Evolutionary conservation across 1,140 invertebrate species (phyloP).

Genomic region (Cotesia glomerata): DNA sequence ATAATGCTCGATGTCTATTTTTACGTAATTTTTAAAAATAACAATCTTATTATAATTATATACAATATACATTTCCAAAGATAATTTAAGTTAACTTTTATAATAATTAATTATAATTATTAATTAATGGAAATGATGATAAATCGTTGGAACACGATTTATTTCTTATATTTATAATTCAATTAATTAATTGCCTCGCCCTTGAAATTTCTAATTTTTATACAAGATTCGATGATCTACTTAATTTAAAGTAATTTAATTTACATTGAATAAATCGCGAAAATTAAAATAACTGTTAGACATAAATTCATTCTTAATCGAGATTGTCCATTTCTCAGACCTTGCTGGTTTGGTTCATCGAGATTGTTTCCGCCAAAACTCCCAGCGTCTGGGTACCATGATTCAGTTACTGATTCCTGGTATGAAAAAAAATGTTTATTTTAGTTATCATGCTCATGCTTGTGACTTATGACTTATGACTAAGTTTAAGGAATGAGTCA

Average conservation of each 20-base stretch:
- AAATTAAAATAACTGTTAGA: conserved; percentile 15
- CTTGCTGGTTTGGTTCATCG: conserved; percentile 69
- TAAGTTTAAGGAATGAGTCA: too few species aligned
- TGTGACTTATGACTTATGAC: too few species aligned
- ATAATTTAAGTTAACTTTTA: background rate
- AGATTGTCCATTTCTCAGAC: conserved; percentile 51
- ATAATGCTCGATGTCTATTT: too few species aligned
- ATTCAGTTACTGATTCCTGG: conserved; percentile 51
- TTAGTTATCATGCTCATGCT: background rate
- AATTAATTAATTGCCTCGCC: background rate
- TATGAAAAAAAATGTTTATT: background rate
- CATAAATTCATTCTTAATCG: conserved; percentile 22
- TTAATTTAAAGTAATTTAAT: background rate
- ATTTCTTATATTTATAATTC: background rate
- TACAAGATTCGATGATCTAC: background rate
- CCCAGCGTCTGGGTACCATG: conserved; percentile 64
- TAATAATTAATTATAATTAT: background rate
- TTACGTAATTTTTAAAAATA: too few species aligned
- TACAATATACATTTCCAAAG: too few species aligned
- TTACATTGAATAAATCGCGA: conserved; percentile 23
- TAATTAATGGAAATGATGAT: background rate
- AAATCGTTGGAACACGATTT: background rate
- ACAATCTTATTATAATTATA: too few species aligned
- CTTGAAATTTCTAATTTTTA: background rate
- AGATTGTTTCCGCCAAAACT: conserved; percentile 65